Conservation (phyloP, 92 coral and sea anemone genomes). For the Anthopleura xanthogrammica region DNA sequence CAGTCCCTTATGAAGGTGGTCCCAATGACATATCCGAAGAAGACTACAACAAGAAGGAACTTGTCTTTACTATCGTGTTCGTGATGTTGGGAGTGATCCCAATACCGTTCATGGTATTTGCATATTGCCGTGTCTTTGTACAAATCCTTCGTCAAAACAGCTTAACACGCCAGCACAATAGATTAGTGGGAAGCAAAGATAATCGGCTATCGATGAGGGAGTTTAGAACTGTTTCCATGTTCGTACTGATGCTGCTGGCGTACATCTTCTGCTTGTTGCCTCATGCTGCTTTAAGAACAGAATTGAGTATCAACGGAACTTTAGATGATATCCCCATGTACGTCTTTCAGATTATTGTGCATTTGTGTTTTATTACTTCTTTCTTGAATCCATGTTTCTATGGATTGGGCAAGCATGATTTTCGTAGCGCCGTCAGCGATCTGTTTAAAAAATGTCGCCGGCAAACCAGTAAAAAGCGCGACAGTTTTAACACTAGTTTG, state of each 20-base stretch:
- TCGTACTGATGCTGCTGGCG: conserved; percentile 47
- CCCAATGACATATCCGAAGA: conserved; percentile 25
- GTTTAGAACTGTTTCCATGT: conserved; percentile 24
- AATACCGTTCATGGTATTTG: conserved; percentile 36
- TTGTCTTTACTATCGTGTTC: conserved; percentile 31
- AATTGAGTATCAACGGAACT: neutral
- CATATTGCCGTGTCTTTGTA: conserved; percentile 39
- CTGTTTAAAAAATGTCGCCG: neutral
- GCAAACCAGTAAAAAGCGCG: too few relatives aligned
- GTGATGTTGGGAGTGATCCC: conserved; percentile 46
- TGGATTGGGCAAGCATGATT: conserved; percentile 67
- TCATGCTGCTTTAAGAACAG: conserved; percentile 14
- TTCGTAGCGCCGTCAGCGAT: conserved; percentile 8
- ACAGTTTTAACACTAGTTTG: too few relatives aligned
- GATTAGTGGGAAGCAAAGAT: neutral
- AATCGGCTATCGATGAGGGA: conserved; percentile 6
- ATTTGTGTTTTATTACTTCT: conserved; percentile 45
- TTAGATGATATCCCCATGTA: neutral
- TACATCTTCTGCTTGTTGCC: conserved; percentile 58
- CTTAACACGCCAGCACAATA: neutral
- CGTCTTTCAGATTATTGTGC: conserved; percentile 15
- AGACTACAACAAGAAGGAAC: conserved; percentile 24
- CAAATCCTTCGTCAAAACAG: conserved; percentile 44
- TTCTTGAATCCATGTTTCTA: conserved; percentile 55
- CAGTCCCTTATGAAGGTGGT: conserved; percentile 24